Conservation (phyloP, 2,888 invertebrate species). For the Orthosia cruda region DNA sequence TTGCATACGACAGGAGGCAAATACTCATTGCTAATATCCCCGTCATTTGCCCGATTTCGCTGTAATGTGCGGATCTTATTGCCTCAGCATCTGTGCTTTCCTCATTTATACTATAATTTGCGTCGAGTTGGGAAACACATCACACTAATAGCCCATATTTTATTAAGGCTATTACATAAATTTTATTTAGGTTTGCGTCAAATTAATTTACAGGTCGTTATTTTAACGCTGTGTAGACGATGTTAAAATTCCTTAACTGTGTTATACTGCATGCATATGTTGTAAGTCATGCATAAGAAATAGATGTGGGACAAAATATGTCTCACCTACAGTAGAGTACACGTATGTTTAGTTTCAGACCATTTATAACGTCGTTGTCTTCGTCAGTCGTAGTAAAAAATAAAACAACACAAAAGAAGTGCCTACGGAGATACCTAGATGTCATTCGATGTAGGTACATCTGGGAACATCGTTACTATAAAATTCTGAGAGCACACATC, state of each 20-base stretch:
- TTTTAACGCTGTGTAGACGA: constrained; percentile 59
- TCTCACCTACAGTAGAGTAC: not conserved
- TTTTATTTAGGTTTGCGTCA: constrained; percentile 72
- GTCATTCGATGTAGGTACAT: constrained; percentile 24
- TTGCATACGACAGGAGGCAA: constrained; percentile 71
- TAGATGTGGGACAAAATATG: not conserved
- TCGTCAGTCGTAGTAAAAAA: constrained; percentile 27
- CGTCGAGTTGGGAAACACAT: constrained; percentile 78
- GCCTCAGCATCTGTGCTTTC: constrained; percentile 83
- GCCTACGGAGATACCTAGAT: constrained; percentile 22
- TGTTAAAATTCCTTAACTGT: constrained; percentile 61
- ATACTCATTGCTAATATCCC: constrained; percentile 81
- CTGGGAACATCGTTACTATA: constrained; percentile 38
- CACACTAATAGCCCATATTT: constrained; percentile 79
- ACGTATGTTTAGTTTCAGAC: constrained; percentile 12
- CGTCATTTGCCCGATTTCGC: constrained; percentile 76
- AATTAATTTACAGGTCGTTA: constrained; percentile 72
- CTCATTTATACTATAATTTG: constrained; percentile 84
- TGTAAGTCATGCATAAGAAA: constrained; percentile 7
- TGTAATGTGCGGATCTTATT: constrained; percentile 79
- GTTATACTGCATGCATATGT: constrained; percentile 24
- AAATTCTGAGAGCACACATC: constrained; percentile 51
- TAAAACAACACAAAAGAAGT: constrained; percentile 35
- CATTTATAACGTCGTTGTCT: constrained; percentile 20
- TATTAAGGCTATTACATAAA: constrained; percentile 71